phyloP scores from a whole-genome alignment of 2,797 vertebrate genomes.

The Threskiornis aethiopicus region DNA sequence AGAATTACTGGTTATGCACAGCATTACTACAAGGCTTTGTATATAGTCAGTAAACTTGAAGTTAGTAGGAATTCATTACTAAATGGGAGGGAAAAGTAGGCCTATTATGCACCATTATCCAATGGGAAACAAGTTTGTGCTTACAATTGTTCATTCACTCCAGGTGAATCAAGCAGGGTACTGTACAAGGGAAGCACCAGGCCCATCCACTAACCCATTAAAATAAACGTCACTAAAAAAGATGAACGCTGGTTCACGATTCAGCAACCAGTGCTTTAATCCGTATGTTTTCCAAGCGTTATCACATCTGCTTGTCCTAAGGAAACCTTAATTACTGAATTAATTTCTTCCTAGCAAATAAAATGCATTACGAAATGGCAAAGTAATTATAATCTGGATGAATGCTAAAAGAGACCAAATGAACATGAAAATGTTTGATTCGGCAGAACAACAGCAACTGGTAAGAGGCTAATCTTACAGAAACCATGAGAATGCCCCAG shows the following conservation, averaged over 20 bases:
- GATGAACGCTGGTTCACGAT: background rate
- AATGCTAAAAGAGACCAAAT: background rate
- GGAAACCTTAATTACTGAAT: background rate
- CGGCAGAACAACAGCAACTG: background rate
- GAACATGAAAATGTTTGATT: background rate
- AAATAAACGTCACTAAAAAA: background rate
- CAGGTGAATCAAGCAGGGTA: background rate
- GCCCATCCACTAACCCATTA: background rate
- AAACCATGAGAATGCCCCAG: background rate
- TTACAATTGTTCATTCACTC: background rate
- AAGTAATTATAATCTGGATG: background rate
- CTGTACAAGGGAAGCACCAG: background rate
- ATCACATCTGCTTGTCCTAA: background rate
- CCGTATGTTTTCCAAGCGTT: rapidly evolving
- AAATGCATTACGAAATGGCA: background rate
- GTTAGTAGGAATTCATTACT: background rate
- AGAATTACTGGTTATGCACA: background rate
- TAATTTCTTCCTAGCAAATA: background rate
- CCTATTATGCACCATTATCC: background rate
- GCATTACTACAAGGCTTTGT: background rate
- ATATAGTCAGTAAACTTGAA: background rate
- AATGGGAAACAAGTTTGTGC: background rate
- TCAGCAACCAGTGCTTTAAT: background rate
- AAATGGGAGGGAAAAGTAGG: background rate
- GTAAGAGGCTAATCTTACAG: background rate